Conservation (phyloP, 1,140 invertebrate genomes). For the Brachystomella parvula region DNA sequence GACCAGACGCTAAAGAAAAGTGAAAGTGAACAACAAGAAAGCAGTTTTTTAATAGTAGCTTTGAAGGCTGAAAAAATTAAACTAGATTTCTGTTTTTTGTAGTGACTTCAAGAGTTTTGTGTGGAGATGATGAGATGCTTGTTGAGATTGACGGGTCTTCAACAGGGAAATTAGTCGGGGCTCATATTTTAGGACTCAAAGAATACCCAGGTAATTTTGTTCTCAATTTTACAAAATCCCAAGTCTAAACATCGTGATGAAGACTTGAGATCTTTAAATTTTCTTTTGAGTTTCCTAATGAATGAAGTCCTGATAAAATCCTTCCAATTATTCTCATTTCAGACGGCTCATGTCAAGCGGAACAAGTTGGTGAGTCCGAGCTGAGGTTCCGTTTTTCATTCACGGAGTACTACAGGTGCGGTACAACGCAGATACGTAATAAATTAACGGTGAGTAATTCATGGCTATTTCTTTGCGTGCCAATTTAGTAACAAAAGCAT, state of each 20-base stretch:
- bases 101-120: constrained; percentile 29
- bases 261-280: too few relatives aligned
- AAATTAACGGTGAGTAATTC: constrained; percentile 40
- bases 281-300: too few relatives aligned
- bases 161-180: constrained; percentile 19
- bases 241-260: not conserved
- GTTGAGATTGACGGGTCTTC: constrained; percentile 30
- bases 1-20: too few relatives aligned
- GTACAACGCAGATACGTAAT: constrained; percentile 44
- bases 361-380: constrained; percentile 29
- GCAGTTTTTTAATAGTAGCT: too few relatives aligned
- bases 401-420: constrained; percentile 43
- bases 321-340: constrained; percentile 19
- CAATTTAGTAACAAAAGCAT: not conserved
- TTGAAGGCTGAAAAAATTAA: too few relatives aligned
- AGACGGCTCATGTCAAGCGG: constrained; percentile 41
- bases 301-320: too few relatives aligned
- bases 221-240: not conserved
- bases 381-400: constrained; percentile 41
- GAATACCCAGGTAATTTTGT: constrained; percentile 35
- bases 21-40: too few relatives aligned
- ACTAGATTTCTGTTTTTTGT: constrained; percentile 14
- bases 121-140: constrained; percentile 33
- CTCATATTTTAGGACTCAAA: constrained; percentile 35
- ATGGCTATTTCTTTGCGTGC: not conserved